Conservation (phyloP, 1,140 invertebrate species). For the Musca vetustissima region DNA sequence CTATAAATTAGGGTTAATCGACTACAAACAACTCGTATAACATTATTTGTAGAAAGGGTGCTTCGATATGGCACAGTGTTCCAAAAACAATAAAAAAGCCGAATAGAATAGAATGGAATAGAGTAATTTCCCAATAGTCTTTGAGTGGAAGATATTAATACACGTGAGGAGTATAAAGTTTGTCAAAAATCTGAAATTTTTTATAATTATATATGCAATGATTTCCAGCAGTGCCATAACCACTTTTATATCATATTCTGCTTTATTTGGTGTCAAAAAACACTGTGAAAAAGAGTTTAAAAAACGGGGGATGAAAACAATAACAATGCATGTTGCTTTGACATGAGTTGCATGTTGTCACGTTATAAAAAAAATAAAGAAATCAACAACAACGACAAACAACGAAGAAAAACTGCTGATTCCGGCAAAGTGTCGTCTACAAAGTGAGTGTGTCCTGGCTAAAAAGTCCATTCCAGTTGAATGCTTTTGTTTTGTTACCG, state of each 20-base stretch:
- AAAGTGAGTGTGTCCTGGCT: background rate
- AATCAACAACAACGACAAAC: background rate
- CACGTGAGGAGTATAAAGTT: too few relatives aligned
- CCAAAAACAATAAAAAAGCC: too few relatives aligned
- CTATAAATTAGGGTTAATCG: constrained; percentile 17
- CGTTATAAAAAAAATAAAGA: constrained; percentile 46
- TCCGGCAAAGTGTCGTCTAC: background rate
- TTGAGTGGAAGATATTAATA: too few relatives aligned
- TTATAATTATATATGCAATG: too few relatives aligned
- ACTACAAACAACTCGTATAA: background rate
- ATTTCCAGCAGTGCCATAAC: too few relatives aligned
- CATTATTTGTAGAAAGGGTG: too few relatives aligned
- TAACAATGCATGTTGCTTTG: background rate
- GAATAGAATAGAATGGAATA: too few relatives aligned
- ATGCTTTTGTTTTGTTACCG: background rate
- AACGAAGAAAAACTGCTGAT: constrained; percentile 4
- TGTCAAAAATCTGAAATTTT: too few relatives aligned
- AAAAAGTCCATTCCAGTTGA: constrained; percentile 3
- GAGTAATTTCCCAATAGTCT: too few relatives aligned
- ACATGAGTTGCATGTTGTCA: constrained; percentile 50
- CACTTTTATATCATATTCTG: too few relatives aligned
- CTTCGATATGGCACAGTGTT: too few relatives aligned
- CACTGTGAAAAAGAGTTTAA: background rate
- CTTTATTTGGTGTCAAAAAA: background rate
- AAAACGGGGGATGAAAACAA: constrained; percentile 1